Evolutionary conservation across 2,113 vertebrate genomes (phyloP), one percentile per base, ranked within the genome.

Genomic region (Aspiorhynchus laticeps): DNA sequence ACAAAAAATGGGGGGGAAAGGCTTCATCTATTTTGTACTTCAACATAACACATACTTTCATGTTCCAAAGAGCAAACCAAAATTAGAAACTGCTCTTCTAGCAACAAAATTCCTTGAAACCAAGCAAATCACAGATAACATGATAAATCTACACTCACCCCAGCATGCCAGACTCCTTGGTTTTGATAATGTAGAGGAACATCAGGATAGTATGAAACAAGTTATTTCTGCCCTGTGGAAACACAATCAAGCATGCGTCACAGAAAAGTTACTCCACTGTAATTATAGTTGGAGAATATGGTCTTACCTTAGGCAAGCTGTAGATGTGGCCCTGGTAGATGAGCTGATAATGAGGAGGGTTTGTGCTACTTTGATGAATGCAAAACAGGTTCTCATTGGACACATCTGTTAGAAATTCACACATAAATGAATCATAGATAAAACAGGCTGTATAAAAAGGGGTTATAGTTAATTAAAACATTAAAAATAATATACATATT

Each of bases 131-230:
- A 36, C 19, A 83, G 9, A 79, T 9, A 51, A 36, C 4, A 69
- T 53, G 9, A 26, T 38, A 48, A 38, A 84, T 48, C 21, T 61
- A 56, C 21, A 95, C 98, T 91, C 93, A 99, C 98, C 98, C 98
- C 56, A 99, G 87, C 98, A 99, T 99, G 65, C 98, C 98, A 0
- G 98, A 97, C 87, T 99, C 98, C 92, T 98, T 99, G 0, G 96
- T 97, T 92, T 99, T 99, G 82, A 99, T 98, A 90, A 99, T 95
- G 56, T 96, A 98, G 56, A 99, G 96, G 84, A 99, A 99, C 98
- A 99, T 99, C 9, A 99, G 95, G 90, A 98, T 91, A 0, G 97
- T 98, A 90, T 99, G 98, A 91, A 99, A 99, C 94, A 99, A 95
- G 91, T 99, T 99, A 93, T 99, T 99, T 92, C 98, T 95, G 86